Evolutionary conservation across 2,888 invertebrate species (phyloP).

Genomic region (Synergus itoensis): DNA sequence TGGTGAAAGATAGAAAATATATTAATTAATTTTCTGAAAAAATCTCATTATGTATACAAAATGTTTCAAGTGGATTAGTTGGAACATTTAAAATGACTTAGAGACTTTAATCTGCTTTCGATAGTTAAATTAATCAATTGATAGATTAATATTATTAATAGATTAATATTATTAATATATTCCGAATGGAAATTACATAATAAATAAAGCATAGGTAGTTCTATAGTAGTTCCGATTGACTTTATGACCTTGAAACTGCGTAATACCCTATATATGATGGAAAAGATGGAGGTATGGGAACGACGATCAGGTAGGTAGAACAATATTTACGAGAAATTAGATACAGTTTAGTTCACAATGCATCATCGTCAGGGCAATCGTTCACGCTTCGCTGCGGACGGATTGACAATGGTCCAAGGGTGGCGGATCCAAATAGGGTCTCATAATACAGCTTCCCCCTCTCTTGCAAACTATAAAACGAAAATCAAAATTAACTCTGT

Average conservation of each 20-base stretch:
- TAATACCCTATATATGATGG: neutral
- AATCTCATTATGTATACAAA: neutral
- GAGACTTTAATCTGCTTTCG: no score
- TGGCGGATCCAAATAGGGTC: constrained; percentile 37
- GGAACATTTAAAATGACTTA: neutral
- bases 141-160: no score
- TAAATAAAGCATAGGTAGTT: no score
- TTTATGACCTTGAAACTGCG: neutral
- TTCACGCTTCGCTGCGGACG: constrained; percentile 42
- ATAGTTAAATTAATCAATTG: no score
- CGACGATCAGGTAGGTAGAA: constrained; percentile 40
- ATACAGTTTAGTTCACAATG: constrained; percentile 45
- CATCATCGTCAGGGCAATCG: constrained; percentile 43
- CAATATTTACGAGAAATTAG: constrained; percentile 48
- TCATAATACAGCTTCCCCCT: constrained; percentile 5
- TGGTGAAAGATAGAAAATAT: neutral
- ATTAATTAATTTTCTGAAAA: neutral
- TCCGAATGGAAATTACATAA: no score
- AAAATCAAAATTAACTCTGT: constrained; percentile 26
- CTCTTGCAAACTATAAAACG: constrained; percentile 11
- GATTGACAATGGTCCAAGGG: constrained; percentile 37
- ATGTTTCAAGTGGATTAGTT: neutral
- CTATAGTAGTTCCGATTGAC: neutral
- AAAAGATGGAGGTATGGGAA: constrained; percentile 29
- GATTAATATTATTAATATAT: no score